Conservation (phyloP, 2,113 vertebrate genomes). For the Corythoichthys intestinalis region DNA sequence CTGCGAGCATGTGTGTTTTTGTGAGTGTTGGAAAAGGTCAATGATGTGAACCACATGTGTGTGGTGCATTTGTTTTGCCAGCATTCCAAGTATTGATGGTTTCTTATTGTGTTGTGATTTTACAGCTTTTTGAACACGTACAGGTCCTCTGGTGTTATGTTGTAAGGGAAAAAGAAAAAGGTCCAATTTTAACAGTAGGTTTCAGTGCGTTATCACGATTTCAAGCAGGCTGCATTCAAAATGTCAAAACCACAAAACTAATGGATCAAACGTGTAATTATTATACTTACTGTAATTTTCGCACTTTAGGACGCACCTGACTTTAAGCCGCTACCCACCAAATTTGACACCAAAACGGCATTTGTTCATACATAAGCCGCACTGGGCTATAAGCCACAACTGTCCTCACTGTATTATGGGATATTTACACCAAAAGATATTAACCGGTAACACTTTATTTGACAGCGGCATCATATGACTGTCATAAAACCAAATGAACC, state of each 20-base stretch:
- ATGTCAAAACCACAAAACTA: neutral
- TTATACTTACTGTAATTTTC: neutral
- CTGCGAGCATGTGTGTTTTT: constrained; percentile 26
- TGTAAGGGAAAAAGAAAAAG: constrained; percentile 41
- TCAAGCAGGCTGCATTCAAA: constrained; percentile 3
- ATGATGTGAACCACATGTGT: constrained; percentile 31
- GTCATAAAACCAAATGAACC: too few species aligned
- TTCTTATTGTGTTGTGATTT: constrained; percentile 29
- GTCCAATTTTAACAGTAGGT: constrained; percentile 53
- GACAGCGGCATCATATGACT: too few species aligned
- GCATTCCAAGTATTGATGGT: constrained; percentile 14
- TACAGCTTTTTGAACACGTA: constrained; percentile 38
- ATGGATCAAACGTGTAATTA: neutral
- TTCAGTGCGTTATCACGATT: constrained; percentile 42
- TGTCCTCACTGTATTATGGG: too few species aligned
- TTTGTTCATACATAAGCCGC: too few species aligned
- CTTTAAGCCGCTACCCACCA: too few species aligned
- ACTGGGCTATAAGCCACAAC: too few species aligned
- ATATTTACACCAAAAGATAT: too few species aligned
- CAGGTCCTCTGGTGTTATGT: constrained; percentile 51
- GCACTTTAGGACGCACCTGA: too few species aligned
- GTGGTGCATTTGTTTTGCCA: constrained; percentile 21
- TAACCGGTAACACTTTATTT: too few species aligned
- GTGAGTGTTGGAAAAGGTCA: constrained; percentile 34
- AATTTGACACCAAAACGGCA: too few species aligned